A percentile compares a stretch with the other conserved stretches of the same genome.
These are phyloP conservation scores for Eulimnadia texana DNA, from an alignment of 1,140 invertebrate species.

Conservation along the genomic window DNA sequence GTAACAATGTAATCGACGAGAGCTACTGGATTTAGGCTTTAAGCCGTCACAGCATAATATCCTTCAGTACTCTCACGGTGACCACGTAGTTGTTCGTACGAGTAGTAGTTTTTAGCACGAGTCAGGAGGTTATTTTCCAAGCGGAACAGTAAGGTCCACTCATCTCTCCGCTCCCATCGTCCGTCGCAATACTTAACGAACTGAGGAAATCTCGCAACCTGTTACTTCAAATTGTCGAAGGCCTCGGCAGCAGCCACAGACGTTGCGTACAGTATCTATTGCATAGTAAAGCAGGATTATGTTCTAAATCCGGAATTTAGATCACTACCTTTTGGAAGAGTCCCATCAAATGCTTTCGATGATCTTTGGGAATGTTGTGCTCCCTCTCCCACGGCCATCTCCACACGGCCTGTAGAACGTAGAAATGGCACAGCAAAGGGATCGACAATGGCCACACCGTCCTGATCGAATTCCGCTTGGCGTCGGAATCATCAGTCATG, in stretches of 20 bases:
- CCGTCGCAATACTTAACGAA: not conserved
- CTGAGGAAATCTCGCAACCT: not conserved
- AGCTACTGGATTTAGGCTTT: not conserved
- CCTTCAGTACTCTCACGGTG: not conserved
- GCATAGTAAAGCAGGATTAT: not conserved
- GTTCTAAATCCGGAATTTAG: too few species aligned
- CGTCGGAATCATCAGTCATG: not conserved
- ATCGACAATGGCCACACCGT: not conserved
- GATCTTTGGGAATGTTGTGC: not conserved
- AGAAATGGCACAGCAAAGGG: not conserved
- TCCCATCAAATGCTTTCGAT: not conserved
- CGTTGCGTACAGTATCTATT: not conserved
- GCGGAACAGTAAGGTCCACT: not conserved
- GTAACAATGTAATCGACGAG: not conserved
- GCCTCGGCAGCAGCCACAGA: not conserved
- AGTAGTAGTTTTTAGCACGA: not conserved
- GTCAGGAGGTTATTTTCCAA: not conserved
- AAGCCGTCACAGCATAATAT: not conserved
- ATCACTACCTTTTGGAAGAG: not conserved
- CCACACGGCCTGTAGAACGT: not conserved
- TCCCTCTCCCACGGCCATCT: not conserved
- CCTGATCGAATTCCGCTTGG: not conserved
- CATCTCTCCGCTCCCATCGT: not conserved
- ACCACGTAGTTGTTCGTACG: not conserved
- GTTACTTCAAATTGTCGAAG: not conserved